Percentiles rank a stretch among this genome's conserved stretches.
Conservation (phyloP, 2,113 vertebrate genomes). For the Porphyrio hochstetteri region DNA sequence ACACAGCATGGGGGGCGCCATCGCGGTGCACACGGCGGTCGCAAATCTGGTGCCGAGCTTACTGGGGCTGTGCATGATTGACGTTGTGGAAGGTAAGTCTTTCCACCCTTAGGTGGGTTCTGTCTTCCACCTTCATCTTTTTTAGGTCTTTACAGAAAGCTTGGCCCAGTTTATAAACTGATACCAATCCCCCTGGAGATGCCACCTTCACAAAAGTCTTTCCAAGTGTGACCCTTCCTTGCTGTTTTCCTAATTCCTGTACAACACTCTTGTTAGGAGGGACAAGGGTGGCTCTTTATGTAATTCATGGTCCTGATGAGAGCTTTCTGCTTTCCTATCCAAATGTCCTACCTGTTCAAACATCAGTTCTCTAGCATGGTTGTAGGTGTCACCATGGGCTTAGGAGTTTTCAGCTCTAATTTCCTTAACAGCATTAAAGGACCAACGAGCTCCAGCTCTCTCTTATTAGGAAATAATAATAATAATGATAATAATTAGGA, state of each 20-base stretch:
- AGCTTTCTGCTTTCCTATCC: neutral
- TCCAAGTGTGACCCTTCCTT: neutral
- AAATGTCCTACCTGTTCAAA: neutral
- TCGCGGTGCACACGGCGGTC: constrained; percentile 91
- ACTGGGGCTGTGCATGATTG: constrained; percentile 95
- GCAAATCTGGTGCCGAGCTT: constrained; percentile 90
- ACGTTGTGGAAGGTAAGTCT: constrained; percentile 93
- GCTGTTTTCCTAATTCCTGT: neutral
- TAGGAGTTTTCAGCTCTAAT: neutral
- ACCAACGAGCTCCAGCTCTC: neutral
- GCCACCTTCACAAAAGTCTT: neutral
- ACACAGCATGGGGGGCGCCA: constrained; percentile 98
- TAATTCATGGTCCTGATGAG: neutral
- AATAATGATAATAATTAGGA: too few species aligned
- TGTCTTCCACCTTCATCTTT: rapidly evolving
- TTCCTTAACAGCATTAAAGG: neutral
- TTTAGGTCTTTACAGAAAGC: neutral
- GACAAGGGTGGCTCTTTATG: neutral
- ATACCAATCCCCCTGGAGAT: neutral
- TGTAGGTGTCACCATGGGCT: neutral
- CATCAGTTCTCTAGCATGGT: neutral
- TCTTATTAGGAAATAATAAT: neutral
- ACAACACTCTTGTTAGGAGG: neutral
- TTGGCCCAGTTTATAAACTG: neutral
- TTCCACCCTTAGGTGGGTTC: rapidly evolving